phyloP scores from a whole-genome alignment of 2,113 vertebrate species.

The Sceloporus undulatus region DNA sequence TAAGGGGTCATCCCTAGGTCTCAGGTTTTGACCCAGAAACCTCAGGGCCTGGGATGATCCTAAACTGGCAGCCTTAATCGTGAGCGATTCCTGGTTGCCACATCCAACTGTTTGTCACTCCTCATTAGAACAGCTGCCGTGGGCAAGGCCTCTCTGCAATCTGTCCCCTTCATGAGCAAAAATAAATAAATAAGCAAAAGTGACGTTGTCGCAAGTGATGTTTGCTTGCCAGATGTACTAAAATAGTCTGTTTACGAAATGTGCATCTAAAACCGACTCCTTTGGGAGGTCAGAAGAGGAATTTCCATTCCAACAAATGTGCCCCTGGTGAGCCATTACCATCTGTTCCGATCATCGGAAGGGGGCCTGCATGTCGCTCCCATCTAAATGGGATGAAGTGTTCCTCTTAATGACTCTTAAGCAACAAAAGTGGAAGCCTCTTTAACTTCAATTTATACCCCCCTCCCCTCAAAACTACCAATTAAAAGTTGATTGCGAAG shows the following conservation, averaged over 20 bases:
- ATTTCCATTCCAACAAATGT: slow-evolving; percentile 66
- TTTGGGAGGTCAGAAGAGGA: slow-evolving; percentile 64
- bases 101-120: slow-evolving; percentile 42
- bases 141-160: slow-evolving; percentile 50
- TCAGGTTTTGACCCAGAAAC: no score
- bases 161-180: slow-evolving; percentile 9
- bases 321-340: slow-evolving; percentile 61
- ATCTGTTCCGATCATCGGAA: slow-evolving; percentile 62
- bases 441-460: slow-evolving; percentile 51
- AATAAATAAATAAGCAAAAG: not conserved
- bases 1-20: no score
- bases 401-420: slow-evolving; percentile 52
- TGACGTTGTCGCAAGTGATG: slow-evolving; percentile 43
- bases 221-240: slow-evolving; percentile 64
- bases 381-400: slow-evolving; percentile 58
- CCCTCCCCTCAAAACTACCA: slow-evolving; percentile 43
- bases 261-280: slow-evolving; percentile 64
- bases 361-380: slow-evolving; percentile 51
- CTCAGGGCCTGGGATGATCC: no score
- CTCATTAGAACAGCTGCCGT: slow-evolving; percentile 51
- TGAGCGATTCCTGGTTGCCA: no score
- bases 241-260: slow-evolving; percentile 70
- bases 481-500: slow-evolving; percentile 65
- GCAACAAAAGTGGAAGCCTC: slow-evolving; percentile 44
- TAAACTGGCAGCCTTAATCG: no score